phyloP scores from a whole-genome alignment of 1,140 invertebrate genomes.

The Elysia chlorotica region DNA sequence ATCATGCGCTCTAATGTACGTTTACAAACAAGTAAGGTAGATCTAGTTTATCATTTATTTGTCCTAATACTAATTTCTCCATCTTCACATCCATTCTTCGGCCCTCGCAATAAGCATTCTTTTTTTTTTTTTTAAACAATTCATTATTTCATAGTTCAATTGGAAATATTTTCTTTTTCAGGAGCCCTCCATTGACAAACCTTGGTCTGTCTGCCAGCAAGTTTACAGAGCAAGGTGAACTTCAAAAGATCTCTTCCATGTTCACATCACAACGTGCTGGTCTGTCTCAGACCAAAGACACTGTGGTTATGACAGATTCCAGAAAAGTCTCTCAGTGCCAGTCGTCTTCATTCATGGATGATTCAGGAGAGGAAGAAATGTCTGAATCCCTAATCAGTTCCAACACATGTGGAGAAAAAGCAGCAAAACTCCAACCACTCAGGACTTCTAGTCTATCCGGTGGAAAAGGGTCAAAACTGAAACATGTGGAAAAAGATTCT shows the following conservation, averaged over 20 bases:
- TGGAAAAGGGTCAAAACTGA: not conserved
- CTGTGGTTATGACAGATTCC: no score
- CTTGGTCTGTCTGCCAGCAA: constrained; percentile 79
- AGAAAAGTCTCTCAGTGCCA: not conserved
- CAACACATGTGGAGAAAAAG: not conserved
- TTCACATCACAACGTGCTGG: constrained; percentile 32
- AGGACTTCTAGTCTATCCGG: not conserved
- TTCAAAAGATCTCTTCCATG: constrained; percentile 48
- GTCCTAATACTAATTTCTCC: no score
- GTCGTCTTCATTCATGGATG: not conserved
- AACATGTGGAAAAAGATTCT: not conserved
- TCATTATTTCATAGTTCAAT: no score
- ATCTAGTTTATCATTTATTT: no score
- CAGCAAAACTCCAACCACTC: not conserved
- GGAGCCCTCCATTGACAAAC: constrained; percentile 68
- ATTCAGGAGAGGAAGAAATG: not conserved
- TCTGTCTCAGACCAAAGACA: not conserved
- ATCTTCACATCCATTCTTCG: no score
- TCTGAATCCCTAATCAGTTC: not conserved
- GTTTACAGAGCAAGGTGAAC: constrained; percentile 68
- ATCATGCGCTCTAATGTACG: no score
- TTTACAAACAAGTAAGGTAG: no score
- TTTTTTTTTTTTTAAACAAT: no score
- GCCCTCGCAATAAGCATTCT: no score
- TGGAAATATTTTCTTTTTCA: no score